Percentiles rank a stretch among this genome's conserved stretches.
Evolutionary conservation across 2,113 vertebrate genomes (phyloP).

Genomic region (Clupea harengus): DNA sequence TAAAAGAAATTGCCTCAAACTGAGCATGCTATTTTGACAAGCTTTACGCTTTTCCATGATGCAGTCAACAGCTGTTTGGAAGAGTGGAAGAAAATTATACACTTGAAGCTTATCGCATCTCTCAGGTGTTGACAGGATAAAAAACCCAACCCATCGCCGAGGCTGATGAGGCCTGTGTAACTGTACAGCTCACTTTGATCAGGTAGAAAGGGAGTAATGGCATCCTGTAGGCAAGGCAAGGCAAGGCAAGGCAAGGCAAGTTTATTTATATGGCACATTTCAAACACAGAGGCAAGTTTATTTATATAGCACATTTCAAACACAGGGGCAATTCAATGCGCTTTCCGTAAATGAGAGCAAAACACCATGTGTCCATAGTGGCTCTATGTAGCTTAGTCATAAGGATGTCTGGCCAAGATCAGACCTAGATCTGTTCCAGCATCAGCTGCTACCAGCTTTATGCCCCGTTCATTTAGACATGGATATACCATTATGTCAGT

Average conservation of each 20-base stretch:
- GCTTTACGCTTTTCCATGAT: not conserved
- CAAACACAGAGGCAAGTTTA: no score
- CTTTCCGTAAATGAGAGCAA: no score
- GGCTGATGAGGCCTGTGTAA: not conserved
- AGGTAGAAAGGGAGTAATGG: not conserved
- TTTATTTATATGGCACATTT: no score
- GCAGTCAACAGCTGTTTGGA: constrained; percentile 10
- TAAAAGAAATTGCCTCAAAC: not conserved
- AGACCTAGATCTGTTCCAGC: not conserved
- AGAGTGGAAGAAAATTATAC: not conserved
- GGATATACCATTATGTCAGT: not conserved
- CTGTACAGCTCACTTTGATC: not conserved
- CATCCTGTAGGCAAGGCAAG: no score
- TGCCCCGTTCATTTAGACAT: not conserved
- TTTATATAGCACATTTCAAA: no score
- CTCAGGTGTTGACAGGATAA: not conserved
- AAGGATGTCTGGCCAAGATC: not conserved
- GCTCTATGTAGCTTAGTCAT: not conserved
- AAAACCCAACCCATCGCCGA: not conserved
- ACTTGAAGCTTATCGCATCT: not conserved
- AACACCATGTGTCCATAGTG: not conserved
- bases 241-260: no score
- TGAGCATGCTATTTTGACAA: constrained; percentile 3
- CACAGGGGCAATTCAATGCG: no score
- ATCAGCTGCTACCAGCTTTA: not conserved